phyloP scores from a whole-genome alignment of 2,113 vertebrate genomes.

The Zingel zingel region DNA sequence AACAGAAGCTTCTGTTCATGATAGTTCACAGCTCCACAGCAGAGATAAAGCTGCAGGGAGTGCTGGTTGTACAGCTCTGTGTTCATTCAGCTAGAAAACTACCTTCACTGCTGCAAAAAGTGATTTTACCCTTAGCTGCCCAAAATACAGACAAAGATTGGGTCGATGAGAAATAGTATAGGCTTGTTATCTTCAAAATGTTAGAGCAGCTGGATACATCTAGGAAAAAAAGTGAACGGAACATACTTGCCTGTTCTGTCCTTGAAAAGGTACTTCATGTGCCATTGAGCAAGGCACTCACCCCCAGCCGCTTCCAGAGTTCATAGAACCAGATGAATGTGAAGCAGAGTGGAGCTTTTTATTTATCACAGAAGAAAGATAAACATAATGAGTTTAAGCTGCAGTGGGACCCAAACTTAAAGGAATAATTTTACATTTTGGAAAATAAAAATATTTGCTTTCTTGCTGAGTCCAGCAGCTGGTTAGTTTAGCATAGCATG shows the following conservation, averaged over 20 bases:
- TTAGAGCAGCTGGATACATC: conserved; percentile 12
- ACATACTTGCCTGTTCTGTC: not conserved
- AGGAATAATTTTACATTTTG: not conserved
- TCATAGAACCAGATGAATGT: not conserved
- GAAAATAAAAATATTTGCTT: not conserved
- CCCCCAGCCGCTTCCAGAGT: not conserved
- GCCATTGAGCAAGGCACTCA: not conserved
- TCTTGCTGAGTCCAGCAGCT: not conserved
- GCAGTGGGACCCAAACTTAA: not conserved
- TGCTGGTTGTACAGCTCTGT: not conserved
- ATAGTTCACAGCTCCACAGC: conserved; percentile 1
- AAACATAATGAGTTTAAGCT: not conserved
- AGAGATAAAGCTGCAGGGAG: conserved; percentile 34
- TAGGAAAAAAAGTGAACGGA: not conserved
- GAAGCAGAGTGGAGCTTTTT: not conserved
- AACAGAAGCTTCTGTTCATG: conserved; percentile 23
- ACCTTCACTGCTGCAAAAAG: conserved; percentile 35
- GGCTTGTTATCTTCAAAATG: not conserved
- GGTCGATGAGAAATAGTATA: not conserved
- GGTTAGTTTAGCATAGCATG: no score
- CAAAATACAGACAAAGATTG: conserved; percentile 16
- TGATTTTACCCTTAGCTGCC: conserved; percentile 24
- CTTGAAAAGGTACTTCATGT: not conserved
- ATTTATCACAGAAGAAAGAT: not conserved
- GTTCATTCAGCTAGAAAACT: conserved; percentile 45